Conservation (phyloP, 2,113 vertebrate genomes). For the crab-eating macaque (Macaca fascicularis) region T2T-MFA8v1.1 NC_088380.1:60928501-60929000, state of each 20-base stretch:
- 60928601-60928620: not conserved
- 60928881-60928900: not conserved
- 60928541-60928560: not conserved
- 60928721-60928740: not conserved
- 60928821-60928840: not conserved
- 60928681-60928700: not conserved
- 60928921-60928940: too few relatives aligned
- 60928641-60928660: not conserved
- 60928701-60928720: not conserved
- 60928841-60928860: not conserved
- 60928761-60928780: not conserved
- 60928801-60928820: not conserved
- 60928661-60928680: not conserved
- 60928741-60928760: not conserved
- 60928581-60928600: not conserved
- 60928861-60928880: not conserved
- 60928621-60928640: not conserved
- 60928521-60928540: not conserved
- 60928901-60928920: not conserved
- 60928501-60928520: not conserved
- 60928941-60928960: too few relatives aligned
- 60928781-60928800: not conserved
- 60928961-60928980: too few relatives aligned
- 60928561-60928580: not conserved
- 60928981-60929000: too few relatives aligned